Conservation (phyloP, 2,888 invertebrate genomes). For the Macrosoma leucophasiata region DNA sequence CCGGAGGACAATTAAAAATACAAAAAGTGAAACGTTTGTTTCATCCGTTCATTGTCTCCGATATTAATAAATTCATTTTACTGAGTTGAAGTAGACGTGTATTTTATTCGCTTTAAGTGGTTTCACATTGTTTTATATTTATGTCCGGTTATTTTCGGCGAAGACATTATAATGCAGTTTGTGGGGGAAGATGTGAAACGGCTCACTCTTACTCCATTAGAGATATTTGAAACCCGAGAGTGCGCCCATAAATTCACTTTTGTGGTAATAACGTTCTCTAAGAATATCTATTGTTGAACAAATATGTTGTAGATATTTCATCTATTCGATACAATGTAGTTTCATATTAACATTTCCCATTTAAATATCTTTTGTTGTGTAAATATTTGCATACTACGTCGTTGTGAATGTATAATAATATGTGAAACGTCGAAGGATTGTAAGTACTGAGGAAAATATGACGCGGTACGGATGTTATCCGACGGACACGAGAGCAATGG, state of each 20-base stretch:
- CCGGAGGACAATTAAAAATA: slow-evolving; percentile 75
- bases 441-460: slow-evolving; percentile 22
- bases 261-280: slow-evolving; percentile 63
- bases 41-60: slow-evolving; percentile 76
- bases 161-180: slow-evolving; percentile 74
- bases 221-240: slow-evolving; percentile 73
- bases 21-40: slow-evolving; percentile 72
- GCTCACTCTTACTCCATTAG: slow-evolving; percentile 72
- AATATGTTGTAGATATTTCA: slow-evolving; percentile 2
- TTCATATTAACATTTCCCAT: too few relatives aligned
- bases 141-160: slow-evolving; percentile 73
- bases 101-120: slow-evolving; percentile 77
- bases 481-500: too few relatives aligned
- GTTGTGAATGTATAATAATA: too few relatives aligned
- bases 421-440: too few relatives aligned
- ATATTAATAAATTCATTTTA: slow-evolving; percentile 77
- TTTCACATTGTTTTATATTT: slow-evolving; percentile 76
- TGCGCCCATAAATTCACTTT: slow-evolving; percentile 72
- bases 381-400: too few relatives aligned
- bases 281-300: slow-evolving; percentile 55
- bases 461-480: slow-evolving; percentile 23
- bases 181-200: slow-evolving; percentile 73
- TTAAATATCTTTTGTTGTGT: too few relatives aligned
- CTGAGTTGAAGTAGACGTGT: slow-evolving; percentile 72
- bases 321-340: neutral